Percentiles rank a stretch among this genome's conserved stretches.
Evolutionary conservation across 2,888 invertebrate species (phyloP).

Genomic region (Adelphocoris suturalis): DNA sequence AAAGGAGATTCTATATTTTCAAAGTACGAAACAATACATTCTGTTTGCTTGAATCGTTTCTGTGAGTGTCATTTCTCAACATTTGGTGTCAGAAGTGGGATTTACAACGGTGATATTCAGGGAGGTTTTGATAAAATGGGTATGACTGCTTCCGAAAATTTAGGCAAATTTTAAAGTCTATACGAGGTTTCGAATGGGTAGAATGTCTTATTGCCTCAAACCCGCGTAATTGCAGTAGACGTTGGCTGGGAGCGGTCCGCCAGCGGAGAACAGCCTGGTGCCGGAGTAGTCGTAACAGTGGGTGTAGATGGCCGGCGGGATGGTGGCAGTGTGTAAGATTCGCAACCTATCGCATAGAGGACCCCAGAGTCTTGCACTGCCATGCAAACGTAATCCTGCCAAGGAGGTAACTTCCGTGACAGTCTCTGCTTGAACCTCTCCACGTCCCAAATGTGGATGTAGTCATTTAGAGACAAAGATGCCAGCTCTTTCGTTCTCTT

Average conservation of each 20-base stretch:
- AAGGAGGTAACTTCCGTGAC: constrained; percentile 91
- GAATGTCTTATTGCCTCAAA: constrained; percentile 85
- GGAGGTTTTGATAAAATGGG: not conserved
- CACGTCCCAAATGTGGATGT: constrained; percentile 95
- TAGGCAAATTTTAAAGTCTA: not conserved
- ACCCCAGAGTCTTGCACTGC: constrained; percentile 89
- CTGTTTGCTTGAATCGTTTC: no score
- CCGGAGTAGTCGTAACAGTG: constrained; percentile 97
- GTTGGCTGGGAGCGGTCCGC: constrained; percentile 95
- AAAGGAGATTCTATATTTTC: no score
- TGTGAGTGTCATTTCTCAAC: no score
- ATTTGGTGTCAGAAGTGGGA: no score
- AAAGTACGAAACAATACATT: no score
- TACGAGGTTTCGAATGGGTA: not conserved
- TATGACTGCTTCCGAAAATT: not conserved
- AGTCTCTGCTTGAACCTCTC: constrained; percentile 92
- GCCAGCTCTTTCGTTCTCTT: constrained; percentile 86
- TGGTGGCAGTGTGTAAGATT: constrained; percentile 93
- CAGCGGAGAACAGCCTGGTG: constrained; percentile 94
- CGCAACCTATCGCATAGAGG: constrained; percentile 95
- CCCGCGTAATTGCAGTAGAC: constrained; percentile 96
- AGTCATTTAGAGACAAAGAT: constrained; percentile 94
- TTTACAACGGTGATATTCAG: no score
- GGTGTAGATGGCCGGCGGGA: constrained; percentile 96
- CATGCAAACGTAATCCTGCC: constrained; percentile 95